A percentile compares a stretch with the other conserved stretches of the same genome.
Conservation (phyloP, 2,888 invertebrate genomes). For the Melitaea athalia region DNA sequence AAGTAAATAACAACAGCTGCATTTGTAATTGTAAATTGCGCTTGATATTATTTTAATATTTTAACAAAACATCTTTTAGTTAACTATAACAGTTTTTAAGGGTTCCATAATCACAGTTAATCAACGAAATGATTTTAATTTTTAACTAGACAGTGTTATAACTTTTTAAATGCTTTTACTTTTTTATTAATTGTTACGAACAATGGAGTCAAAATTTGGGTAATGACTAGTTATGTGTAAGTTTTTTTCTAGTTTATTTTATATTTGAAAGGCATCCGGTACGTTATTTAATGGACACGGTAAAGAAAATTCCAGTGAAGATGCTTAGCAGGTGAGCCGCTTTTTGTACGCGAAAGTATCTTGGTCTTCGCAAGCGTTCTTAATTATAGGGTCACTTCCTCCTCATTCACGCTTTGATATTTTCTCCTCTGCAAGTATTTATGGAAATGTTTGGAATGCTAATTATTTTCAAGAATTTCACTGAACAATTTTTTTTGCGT, state of each 20-base stretch:
- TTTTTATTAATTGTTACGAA: neutral
- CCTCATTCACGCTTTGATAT: slow-evolving; percentile 48
- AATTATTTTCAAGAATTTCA: neutral
- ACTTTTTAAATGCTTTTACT: too few relatives aligned
- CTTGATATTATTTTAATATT: too few relatives aligned
- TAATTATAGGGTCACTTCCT: slow-evolving; percentile 70
- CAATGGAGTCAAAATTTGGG: too few relatives aligned
- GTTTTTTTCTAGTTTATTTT: neutral
- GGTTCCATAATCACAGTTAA: too few relatives aligned
- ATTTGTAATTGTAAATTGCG: too few relatives aligned
- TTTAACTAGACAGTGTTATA: too few relatives aligned
- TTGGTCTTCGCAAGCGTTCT: slow-evolving; percentile 55
- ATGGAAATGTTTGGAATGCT: neutral
- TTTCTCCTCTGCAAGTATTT: slow-evolving; percentile 1
- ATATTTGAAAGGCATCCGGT: neutral
- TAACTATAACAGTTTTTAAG: too few relatives aligned
- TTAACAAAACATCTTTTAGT: too few relatives aligned
- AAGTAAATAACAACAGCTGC: too few relatives aligned
- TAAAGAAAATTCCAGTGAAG: slow-evolving; percentile 53
- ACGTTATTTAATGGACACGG: slow-evolving; percentile 46
- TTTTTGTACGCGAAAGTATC: slow-evolving; percentile 72
- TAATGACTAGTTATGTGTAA: too few relatives aligned
- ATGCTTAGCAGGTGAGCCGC: slow-evolving; percentile 68
- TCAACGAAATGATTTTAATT: too few relatives aligned
- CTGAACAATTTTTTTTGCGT: neutral